These are phyloP conservation scores for Hapalemur alaotrensis DNA, from an alignment of 2,797 vertebrate species.

Conservation along the genomic window DNA sequence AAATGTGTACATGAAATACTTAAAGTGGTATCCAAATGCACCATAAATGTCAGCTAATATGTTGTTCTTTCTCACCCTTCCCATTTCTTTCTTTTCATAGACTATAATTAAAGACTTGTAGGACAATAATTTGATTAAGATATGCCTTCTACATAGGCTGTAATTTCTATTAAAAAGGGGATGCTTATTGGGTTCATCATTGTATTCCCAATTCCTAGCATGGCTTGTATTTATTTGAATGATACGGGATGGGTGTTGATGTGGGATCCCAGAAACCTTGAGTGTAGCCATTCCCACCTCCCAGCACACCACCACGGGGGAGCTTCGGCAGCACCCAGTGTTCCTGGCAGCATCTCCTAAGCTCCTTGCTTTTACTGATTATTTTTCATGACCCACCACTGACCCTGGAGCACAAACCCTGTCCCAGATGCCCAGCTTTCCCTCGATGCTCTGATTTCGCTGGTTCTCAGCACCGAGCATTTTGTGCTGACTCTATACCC, in stretches of 20 bases:
- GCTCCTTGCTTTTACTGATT: neutral
- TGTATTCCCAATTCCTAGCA: neutral
- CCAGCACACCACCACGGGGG: too few relatives aligned
- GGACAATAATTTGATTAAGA: constrained; percentile 8
- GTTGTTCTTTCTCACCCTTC: neutral
- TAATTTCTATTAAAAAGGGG: neutral
- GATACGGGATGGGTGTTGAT: neutral
- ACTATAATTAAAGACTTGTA: constrained; percentile 1
- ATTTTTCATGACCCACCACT: constrained; percentile 56
- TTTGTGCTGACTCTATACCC: constrained; percentile 65
- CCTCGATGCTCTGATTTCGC: constrained; percentile 41
- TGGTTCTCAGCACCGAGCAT: constrained; percentile 49
- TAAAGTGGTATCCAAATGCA: neutral
- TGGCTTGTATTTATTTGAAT: neutral
- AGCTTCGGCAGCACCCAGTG: fast-evolving
- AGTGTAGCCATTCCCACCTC: neutral
- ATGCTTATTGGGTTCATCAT: neutral
- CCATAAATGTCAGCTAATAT: neutral
- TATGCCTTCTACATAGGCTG: neutral
- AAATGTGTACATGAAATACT: neutral
- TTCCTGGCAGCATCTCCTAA: neutral
- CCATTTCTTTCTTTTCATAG: neutral
- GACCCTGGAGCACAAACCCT: constrained; percentile 40
- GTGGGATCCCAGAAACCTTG: neutral
- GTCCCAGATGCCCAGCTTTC: constrained; percentile 46